Evolutionary conservation across 2,113 vertebrate genomes (phyloP).

Genomic region (Leptobrachium ailaonicum): DNA sequence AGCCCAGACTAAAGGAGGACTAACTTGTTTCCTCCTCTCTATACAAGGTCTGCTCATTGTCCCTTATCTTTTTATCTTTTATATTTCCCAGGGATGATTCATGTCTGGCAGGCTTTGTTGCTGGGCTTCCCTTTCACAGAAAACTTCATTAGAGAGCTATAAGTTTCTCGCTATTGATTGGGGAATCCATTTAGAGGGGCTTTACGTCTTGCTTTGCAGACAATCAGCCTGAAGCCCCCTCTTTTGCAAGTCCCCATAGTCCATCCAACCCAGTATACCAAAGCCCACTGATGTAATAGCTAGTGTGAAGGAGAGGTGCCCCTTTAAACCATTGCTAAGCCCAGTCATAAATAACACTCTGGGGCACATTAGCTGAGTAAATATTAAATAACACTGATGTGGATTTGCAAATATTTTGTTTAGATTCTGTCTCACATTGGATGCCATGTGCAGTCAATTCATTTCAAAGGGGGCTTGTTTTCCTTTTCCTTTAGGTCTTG

Average conservation of each 20-base stretch:
- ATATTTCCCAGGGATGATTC: conserved; percentile 96
- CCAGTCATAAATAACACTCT: conserved; percentile 35
- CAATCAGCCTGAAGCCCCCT: conserved; percentile 65
- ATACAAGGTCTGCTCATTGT: conserved; percentile 90
- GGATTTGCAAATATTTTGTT: conserved; percentile 10
- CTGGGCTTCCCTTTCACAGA: conserved; percentile 76
- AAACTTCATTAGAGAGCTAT: conserved; percentile 84
- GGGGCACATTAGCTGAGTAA: conserved; percentile 33
- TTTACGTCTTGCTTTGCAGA: conserved; percentile 73
- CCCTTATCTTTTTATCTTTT: conserved; percentile 87
- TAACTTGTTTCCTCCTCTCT: conserved; percentile 87
- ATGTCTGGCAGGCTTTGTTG: conserved; percentile 84
- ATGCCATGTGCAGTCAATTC: conserved; percentile 2
- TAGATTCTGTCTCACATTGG: conserved; percentile 34
- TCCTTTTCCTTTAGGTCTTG: background rate
- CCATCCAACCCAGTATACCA: conserved; percentile 61
- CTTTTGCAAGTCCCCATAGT: conserved; percentile 66
- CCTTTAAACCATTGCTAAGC: conserved; percentile 36
- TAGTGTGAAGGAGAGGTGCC: conserved; percentile 62
- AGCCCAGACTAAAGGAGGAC: conserved; percentile 85
- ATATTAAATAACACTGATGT: conserved; percentile 21
- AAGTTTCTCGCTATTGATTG: conserved; percentile 79
- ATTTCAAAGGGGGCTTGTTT: conserved; percentile 3
- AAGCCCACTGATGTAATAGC: conserved; percentile 65
- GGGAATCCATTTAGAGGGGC: conserved; percentile 73